Percentiles rank a stretch among this genome's conserved stretches.
phyloP scores from a whole-genome alignment of 2,888 invertebrate genomes.

The Drosophila nigricruria region DNA sequence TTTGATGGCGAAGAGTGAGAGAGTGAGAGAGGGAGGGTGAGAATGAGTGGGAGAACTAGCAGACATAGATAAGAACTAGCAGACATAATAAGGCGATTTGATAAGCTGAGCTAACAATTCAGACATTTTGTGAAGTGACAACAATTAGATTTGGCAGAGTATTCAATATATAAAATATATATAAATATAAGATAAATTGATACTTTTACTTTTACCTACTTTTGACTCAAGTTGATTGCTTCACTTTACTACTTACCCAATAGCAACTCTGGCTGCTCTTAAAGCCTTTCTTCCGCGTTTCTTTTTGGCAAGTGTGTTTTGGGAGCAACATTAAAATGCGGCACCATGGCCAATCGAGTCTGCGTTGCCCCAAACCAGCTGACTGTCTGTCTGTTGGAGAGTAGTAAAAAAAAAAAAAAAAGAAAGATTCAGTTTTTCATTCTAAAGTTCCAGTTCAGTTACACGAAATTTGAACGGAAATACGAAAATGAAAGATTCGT shows the following conservation, averaged over 20 bases:
- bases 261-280: background rate
- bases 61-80: constrained; percentile 56
- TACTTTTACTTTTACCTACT: background rate
- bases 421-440: constrained; percentile 28
- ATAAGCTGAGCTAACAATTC: background rate
- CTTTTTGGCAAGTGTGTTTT: constrained; percentile 10
- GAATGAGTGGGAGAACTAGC: constrained; percentile 48
- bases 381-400: constrained; percentile 30
- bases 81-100: constrained; percentile 39
- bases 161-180: background rate
- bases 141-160: background rate
- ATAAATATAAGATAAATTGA: too few relatives aligned
- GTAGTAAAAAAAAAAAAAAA: constrained; percentile 16
- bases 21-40: background rate
- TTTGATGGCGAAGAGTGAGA: constrained; percentile 51
- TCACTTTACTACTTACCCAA: background rate
- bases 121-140: background rate
- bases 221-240: background rate
- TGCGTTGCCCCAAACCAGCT: constrained; percentile 29
- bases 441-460: constrained; percentile 69
- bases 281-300: constrained; percentile 3
- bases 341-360: constrained; percentile 42
- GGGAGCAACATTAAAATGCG: constrained; percentile 53
- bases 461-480: constrained; percentile 75
- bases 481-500: constrained; percentile 79